Evolutionary conservation across 2,888 invertebrate species (phyloP).

Genomic region (Amblyteles armatorius): DNA sequence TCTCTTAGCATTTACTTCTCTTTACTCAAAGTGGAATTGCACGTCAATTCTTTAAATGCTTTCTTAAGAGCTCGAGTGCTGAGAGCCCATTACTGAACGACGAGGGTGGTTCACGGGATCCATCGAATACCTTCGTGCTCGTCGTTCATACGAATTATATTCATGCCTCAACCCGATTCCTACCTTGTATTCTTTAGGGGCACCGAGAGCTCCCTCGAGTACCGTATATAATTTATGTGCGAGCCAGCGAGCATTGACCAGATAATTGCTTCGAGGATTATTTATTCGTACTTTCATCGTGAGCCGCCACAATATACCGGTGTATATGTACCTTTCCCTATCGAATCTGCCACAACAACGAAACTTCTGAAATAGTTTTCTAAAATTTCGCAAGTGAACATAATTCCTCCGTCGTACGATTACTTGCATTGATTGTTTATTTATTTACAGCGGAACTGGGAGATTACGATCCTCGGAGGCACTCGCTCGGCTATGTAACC

Average conservation of each 20-base stretch:
- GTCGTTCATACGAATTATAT: constrained; percentile 48
- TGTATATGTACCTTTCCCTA: neutral
- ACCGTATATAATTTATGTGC: constrained; percentile 53
- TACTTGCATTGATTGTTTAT: constrained; percentile 33
- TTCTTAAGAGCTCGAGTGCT: constrained; percentile 14
- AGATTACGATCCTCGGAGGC: constrained; percentile 95
- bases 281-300: constrained; percentile 1
- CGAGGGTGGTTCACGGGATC: constrained; percentile 7
- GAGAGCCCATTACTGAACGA: constrained; percentile 8
- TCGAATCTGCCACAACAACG: too few species aligned
- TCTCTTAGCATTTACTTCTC: constrained; percentile 28
- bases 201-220: neutral
- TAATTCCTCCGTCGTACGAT: too few species aligned
- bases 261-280: constrained; percentile 2
- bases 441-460: constrained; percentile 94
- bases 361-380: too few species aligned
- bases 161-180: constrained; percentile 37
- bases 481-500: constrained; percentile 95
- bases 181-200: neutral
- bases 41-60: constrained; percentile 40
- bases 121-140: constrained; percentile 43
- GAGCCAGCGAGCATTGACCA: constrained; percentile 52
- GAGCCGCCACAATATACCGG: neutral
- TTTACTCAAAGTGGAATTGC: constrained; percentile 11
- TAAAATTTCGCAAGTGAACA: too few species aligned